A percentile compares a stretch with the other conserved stretches of the same genome.
Evolutionary conservation across 2,797 vertebrate genomes (phyloP).

Genomic region (Alcedo quadribrachys): DNA sequence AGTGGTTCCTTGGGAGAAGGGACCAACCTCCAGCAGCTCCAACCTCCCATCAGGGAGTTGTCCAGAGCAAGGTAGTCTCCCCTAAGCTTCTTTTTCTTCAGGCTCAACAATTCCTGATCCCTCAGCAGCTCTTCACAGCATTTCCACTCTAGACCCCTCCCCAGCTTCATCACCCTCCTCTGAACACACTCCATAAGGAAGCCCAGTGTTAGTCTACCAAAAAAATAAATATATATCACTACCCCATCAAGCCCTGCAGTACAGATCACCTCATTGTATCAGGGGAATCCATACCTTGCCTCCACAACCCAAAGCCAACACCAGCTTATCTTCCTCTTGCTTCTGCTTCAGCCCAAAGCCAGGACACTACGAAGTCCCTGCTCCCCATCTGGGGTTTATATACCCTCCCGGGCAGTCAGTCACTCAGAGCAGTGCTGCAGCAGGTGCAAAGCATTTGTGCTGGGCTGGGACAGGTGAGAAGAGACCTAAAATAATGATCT

Average conservation of each 20-base stretch:
- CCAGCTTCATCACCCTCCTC: background rate
- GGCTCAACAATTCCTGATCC: background rate
- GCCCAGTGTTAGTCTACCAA: background rate
- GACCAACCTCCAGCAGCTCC: background rate
- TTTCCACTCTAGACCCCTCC: background rate
- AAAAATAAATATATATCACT: background rate
- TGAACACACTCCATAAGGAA: too few species aligned
- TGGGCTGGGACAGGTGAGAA: background rate
- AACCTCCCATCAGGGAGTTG: background rate
- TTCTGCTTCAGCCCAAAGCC: fast-evolving
- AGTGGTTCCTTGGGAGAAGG: background rate
- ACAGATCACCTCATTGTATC: fast-evolving
- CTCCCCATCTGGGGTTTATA: background rate
- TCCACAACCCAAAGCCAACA: fast-evolving
- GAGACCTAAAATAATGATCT: background rate
- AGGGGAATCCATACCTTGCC: fast-evolving
- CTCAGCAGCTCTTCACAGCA: background rate
- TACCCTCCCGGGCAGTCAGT: fast-evolving
- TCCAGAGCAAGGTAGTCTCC: background rate
- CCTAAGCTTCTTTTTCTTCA: background rate
- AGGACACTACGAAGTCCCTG: fast-evolving
- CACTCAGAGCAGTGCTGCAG: background rate
- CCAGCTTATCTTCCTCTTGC: fast-evolving
- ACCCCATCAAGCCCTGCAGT: fast-evolving
- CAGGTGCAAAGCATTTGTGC: background rate